Evolutionary conservation across 1,140 invertebrate species (phyloP), one percentile per base, ranked within the genome.

Genomic region (Drosophila mayri): DNA sequence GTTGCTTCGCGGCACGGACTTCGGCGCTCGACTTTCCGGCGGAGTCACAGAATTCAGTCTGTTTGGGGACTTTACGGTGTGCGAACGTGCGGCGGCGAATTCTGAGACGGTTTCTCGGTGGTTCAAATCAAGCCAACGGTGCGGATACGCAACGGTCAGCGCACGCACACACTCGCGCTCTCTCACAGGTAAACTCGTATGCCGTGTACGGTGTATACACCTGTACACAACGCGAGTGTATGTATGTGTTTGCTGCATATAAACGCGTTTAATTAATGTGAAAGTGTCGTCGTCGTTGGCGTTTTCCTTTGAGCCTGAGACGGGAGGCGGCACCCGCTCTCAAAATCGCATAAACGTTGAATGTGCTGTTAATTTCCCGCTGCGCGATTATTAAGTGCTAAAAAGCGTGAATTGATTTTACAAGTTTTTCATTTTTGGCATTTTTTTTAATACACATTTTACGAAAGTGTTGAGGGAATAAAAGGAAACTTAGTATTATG

Each of bases 191-290:
- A 87, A 87, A 54, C 35, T 4, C 38, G 38, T 40, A 64, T 77
- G 35, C 40, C 46, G 25, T 62, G 44, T 66, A 60, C 40, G 10
- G 46, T 54, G 52, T 54, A 25, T 25, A 54, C 63, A 46, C 59
- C 52, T 78, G 63, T 65, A 18, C 49, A 7, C 12, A 11, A 35
- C 22, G 71, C 38, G 18, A 46, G 43, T 58, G 65, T 46, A 11
- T 46, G 11, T 58, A 59, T 46, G 25, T 58, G 40, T 63, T 58
- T 70, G 46, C 46, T 88, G 84, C 72, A 77, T 77, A 87, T 77
- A 80, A 84, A 90, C 81, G 80, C 85, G 84, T 90, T 88, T 88
- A 88, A 88, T 90, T 88, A 90, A 81, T 88, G 73, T 83, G 70
- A 88, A 90, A 88, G 77, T 88, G 84, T 84, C 77, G 84, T 84